phyloP scores from a whole-genome alignment of 2,113 vertebrate species.

The Podarcis muralis region DNA sequence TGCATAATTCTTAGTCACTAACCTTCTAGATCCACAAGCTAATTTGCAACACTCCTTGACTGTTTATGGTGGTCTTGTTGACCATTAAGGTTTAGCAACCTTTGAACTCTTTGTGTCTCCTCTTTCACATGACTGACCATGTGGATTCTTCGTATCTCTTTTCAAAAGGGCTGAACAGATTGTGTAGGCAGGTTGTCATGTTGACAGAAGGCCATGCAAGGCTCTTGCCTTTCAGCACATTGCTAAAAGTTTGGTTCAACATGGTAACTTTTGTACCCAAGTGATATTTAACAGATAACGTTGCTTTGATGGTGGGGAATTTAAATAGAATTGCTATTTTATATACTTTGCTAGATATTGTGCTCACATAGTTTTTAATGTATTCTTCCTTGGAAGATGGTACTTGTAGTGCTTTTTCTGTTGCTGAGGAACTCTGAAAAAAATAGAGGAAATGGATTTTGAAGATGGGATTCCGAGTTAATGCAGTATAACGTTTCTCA shows the following conservation, averaged over 20 bases:
- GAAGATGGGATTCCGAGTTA: not conserved
- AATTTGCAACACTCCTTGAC: conserved; percentile 32
- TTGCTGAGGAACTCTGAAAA: not conserved
- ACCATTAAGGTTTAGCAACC: conserved; percentile 7
- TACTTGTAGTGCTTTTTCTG: not conserved
- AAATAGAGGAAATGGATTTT: not conserved
- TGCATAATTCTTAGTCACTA: not conserved
- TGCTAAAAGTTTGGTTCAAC: conserved; percentile 23
- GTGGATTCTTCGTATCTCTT: conserved; percentile 8
- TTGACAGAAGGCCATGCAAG: conserved; percentile 13
- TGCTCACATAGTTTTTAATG: not conserved
- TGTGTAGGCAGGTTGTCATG: conserved; percentile 31
- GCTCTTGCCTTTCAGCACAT: conserved; percentile 16
- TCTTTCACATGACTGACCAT: not conserved
- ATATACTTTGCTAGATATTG: not conserved
- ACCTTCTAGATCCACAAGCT: not conserved
- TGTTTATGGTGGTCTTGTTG: conserved; percentile 5
- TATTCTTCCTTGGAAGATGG: not conserved
- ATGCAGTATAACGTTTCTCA: not conserved
- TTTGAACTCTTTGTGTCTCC: conserved; percentile 40
- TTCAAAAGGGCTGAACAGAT: conserved; percentile 34
- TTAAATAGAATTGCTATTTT: not conserved
- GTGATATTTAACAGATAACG: not conserved
- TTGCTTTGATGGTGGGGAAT: not conserved
- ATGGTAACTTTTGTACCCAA: not conserved